Conservation (phyloP, 2,888 invertebrate species). For the Gnatocerus cornutus region DNA sequence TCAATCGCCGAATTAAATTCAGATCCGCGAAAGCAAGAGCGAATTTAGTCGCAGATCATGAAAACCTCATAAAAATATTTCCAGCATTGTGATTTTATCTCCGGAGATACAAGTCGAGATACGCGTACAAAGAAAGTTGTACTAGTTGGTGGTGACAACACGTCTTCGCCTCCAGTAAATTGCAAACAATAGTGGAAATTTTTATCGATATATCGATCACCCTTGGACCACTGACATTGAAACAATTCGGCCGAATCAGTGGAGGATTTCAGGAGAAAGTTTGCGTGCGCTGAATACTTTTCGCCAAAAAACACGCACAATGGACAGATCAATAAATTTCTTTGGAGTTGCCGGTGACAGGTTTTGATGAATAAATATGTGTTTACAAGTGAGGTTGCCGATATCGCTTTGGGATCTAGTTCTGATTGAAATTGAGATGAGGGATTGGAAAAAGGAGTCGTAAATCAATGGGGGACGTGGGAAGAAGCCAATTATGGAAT, state of each 20-base stretch:
- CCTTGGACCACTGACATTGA: no score
- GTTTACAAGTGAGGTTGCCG: background rate
- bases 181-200: background rate
- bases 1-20: conserved; percentile 20
- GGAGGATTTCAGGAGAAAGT: background rate
- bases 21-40: conserved; percentile 11
- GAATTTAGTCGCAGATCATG: background rate
- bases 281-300: background rate
- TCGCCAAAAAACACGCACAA: background rate
- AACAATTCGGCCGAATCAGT: background rate
- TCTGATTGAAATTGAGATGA: no score
- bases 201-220: background rate
- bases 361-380: background rate
- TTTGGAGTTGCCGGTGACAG: background rate
- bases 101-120: background rate
- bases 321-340: background rate
- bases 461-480: no score
- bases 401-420: no score
- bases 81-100: background rate
- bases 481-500: no score
- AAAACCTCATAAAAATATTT: background rate
- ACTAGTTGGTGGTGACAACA: background rate
- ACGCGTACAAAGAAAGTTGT: background rate
- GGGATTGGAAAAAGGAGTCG: no score
- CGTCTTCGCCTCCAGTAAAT: background rate